Conservation (phyloP, 2,113 vertebrate species). For the Xiphias gladius region DNA sequence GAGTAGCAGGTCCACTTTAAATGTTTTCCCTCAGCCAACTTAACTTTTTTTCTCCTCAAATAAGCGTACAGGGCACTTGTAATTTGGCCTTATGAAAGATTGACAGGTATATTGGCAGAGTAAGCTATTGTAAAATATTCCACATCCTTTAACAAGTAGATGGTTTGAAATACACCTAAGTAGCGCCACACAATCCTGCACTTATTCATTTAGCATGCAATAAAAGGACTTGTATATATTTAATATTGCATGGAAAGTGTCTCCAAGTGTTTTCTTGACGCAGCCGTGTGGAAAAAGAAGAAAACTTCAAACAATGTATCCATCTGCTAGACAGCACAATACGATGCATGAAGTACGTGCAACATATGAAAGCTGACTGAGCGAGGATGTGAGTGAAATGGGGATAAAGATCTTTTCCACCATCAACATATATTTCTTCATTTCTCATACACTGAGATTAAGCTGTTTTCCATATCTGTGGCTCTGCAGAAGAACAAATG, state of each 20-base stretch:
- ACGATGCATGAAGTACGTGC: constrained; percentile 16
- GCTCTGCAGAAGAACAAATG: constrained; percentile 72
- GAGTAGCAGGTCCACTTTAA: constrained; percentile 57
- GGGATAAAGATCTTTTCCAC: constrained; percentile 64
- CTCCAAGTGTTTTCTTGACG: background rate
- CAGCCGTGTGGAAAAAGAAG: background rate
- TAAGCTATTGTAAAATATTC: constrained; percentile 27
- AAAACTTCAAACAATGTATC: background rate
- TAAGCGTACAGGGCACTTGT: constrained; percentile 37
- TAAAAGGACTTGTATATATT: background rate
- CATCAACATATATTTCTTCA: constrained; percentile 58
- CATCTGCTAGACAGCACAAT: constrained; percentile 7
- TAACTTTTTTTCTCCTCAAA: constrained; percentile 48
- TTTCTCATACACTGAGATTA: constrained; percentile 56
- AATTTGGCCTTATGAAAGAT: constrained; percentile 45
- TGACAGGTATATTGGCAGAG: constrained; percentile 37
- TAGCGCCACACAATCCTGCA: background rate
- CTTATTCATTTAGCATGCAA: background rate
- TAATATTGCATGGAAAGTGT: background rate
- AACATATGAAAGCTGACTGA: constrained; percentile 39
- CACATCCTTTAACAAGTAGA: constrained; percentile 24
- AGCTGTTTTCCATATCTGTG: constrained; percentile 60
- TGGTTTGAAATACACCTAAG: background rate
- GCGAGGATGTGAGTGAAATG: constrained; percentile 35
- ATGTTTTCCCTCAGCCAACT: constrained; percentile 55